Evolutionary conservation across 1,140 invertebrate species (phyloP).

Genomic region (Tetragonula clypearis): DNA sequence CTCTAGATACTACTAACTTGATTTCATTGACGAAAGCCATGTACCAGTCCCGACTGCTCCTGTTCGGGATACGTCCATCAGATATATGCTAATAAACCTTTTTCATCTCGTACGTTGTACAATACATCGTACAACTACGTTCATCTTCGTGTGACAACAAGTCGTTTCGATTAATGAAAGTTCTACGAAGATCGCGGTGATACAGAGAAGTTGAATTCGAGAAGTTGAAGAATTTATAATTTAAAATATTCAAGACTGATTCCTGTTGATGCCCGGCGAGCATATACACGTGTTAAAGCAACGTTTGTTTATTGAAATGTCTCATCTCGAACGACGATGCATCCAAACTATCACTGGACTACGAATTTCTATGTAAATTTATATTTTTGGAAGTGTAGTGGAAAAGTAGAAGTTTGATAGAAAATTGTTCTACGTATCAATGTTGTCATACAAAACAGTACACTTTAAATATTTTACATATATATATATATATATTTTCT

Average conservation of each 20-base stretch:
- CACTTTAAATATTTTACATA: too few species aligned
- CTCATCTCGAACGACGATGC: background rate
- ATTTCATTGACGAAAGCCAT: constrained; percentile 54
- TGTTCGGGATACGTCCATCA: background rate
- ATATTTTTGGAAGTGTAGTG: too few species aligned
- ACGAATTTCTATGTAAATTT: too few species aligned
- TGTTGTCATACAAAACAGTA: too few species aligned
- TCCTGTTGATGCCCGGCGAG: background rate
- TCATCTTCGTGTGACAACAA: background rate
- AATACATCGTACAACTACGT: background rate
- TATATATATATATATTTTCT: too few species aligned
- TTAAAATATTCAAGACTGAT: too few species aligned
- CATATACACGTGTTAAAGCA: background rate
- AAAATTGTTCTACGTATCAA: too few species aligned
- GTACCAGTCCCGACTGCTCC: constrained; percentile 12
- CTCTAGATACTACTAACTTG: constrained; percentile 36
- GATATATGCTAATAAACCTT: constrained; percentile 9
- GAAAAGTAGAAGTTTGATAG: too few species aligned
- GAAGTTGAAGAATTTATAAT: too few species aligned
- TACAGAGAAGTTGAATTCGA: too few species aligned
- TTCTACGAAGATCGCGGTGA: background rate
- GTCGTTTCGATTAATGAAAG: background rate
- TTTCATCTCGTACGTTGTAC: background rate
- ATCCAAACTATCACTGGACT: too few species aligned
- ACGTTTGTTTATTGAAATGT: background rate